Percentiles rank a stretch among this genome's conserved stretches.
Conservation (phyloP, 2,113 vertebrate genomes). For the Chloropsis cyanopogon region DNA sequence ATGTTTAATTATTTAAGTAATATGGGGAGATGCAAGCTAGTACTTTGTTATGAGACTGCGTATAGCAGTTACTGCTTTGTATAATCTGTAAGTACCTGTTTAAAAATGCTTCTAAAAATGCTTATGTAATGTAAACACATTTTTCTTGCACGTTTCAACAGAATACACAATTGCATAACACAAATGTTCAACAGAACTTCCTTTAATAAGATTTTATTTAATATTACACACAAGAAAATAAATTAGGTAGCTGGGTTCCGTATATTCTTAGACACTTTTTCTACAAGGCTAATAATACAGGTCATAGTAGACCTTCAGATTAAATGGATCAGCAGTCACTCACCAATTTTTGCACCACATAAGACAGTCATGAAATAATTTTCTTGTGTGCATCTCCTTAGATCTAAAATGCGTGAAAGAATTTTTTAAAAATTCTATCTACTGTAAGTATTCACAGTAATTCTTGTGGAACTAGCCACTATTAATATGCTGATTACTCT, state of each 20-base stretch:
- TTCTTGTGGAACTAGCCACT: constrained; percentile 77
- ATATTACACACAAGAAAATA: constrained; percentile 70
- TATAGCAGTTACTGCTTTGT: constrained; percentile 84
- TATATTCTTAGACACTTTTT: constrained; percentile 75
- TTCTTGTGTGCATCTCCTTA: constrained; percentile 71
- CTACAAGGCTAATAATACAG: constrained; percentile 66
- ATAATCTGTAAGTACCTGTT: constrained; percentile 97
- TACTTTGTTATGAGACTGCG: constrained; percentile 82
- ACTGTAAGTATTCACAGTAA: constrained; percentile 75
- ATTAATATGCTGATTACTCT: constrained; percentile 79
- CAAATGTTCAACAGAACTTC: constrained; percentile 50
- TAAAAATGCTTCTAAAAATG: constrained; percentile 92
- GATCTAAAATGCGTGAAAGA: constrained; percentile 72
- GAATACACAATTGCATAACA: constrained; percentile 76
- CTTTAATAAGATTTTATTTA: constrained; percentile 57
- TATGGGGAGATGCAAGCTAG: constrained; percentile 73
- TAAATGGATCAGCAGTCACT: constrained; percentile 65
- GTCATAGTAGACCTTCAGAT: constrained; percentile 60
- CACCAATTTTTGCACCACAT: constrained; percentile 64
- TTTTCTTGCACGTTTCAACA: constrained; percentile 99
- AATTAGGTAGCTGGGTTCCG: constrained; percentile 82
- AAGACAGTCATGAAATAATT: constrained; percentile 62
- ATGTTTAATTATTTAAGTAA: constrained; percentile 79
- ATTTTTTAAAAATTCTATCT: constrained; percentile 65
- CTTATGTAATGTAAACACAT: constrained; percentile 96